A percentile compares a stretch with the other conserved stretches of the same genome.
Conservation (phyloP, 2,797 vertebrate species). For the Apodemus agrarius region DNA sequence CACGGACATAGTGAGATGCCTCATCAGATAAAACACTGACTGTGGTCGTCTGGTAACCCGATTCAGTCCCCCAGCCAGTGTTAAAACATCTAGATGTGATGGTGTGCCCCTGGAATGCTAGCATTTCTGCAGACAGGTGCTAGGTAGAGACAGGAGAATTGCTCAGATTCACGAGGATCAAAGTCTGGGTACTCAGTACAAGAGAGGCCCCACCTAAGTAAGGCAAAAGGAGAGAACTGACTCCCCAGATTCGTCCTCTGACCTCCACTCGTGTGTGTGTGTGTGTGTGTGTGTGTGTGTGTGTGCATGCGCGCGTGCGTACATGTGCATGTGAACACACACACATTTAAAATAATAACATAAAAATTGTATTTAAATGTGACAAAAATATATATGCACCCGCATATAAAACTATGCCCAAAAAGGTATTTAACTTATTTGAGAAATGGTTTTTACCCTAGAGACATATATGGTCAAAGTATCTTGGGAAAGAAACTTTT, state of each 20-base stretch:
- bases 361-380: not conserved
- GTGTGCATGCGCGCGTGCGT: too few relatives aligned
- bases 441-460: not conserved
- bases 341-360: not conserved
- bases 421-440: not conserved
- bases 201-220: not conserved
- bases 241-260: not conserved
- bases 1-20: not conserved
- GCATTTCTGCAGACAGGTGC: not conserved
- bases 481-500: not conserved
- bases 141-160: not conserved
- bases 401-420: not conserved
- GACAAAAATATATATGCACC: fast-evolving
- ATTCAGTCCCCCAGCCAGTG: too few relatives aligned
- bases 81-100: not conserved
- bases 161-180: not conserved
- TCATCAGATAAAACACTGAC: not conserved
- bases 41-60: not conserved
- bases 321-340: not conserved
- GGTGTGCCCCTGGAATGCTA: too few relatives aligned
- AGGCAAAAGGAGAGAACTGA: not conserved
- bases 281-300: too few relatives aligned
- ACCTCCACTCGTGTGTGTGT: not conserved
- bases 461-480: not conserved
- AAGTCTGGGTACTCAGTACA: not conserved